Base-by-base conservation (phyloP, 2,797 vertebrate species). In the Morus bassanus region DNA sequence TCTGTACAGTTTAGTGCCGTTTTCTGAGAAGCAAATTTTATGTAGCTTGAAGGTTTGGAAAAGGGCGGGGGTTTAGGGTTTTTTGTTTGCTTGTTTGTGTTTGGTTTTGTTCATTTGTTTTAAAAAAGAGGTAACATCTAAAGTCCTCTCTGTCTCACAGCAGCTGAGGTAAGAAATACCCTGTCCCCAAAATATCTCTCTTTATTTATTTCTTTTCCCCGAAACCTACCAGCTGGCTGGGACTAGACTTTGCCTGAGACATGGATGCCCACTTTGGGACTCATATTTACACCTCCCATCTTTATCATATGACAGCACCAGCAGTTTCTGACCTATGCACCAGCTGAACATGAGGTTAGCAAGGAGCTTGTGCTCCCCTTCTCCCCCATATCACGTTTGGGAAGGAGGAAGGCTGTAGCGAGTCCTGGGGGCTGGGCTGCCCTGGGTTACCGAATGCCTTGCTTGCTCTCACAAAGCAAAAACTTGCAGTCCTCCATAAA, bases 161-260 rank as follows among this genome's bases (percentile, higher is more conserved):
- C 5, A n/a, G 43, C 30, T 27, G 50, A 61, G 53, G 33, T 23
- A 73, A 39, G 73, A 91, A 91, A 72, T 35, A 30, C 22, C 43
- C 22, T 30, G 28, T 15, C 31, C 41, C 27, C 21, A 6, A 8
- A 78, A n/a, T 41, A 21, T 19, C 25, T 43, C 41, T 60, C 5
- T 16, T 4, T 13, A 18, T 67, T 56, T 18, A 18, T 67, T 56
- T 18, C 2, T 80, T 87, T 70, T 4, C 9, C 11, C 37, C 11
- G 0, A 63, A 6, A 2, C 30, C 33, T 50, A 33, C 30, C 54
- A 45, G 10, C 22, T 5, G 4, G 2, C 12, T 48, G 25, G 43
- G 51, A 78, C 15, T 6, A 45, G 64, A 28, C 17, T 67, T 63
- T 70, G 23, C 37, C 46, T 6, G 46, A 56, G 78, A 27, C 39